Conservation (phyloP, 2,113 vertebrate genomes). For the Podocnemis expansa region DNA sequence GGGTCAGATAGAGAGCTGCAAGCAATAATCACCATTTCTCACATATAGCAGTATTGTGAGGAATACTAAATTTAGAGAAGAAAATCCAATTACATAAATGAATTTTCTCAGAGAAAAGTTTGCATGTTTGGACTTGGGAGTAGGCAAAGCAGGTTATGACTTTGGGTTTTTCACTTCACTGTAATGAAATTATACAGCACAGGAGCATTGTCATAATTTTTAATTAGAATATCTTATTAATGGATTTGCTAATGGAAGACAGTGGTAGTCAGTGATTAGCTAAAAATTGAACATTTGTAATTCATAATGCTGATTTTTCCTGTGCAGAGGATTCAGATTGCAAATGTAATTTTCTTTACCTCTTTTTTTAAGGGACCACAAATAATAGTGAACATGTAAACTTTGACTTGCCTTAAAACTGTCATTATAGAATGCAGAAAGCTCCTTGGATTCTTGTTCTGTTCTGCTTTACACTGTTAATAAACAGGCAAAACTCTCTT, state of each 20-base stretch:
- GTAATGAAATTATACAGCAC: background rate
- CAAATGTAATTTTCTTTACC: background rate
- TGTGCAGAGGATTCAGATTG: background rate
- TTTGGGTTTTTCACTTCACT: background rate
- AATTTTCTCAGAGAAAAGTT: background rate
- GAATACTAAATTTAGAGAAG: background rate
- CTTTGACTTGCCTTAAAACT: background rate
- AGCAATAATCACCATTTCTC: background rate
- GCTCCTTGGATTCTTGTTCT: background rate
- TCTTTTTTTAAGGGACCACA: background rate
- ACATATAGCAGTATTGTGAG: background rate
- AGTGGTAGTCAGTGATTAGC: background rate
- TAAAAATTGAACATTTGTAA: background rate
- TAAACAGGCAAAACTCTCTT: background rate
- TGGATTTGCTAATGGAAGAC: background rate
- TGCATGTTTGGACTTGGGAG: background rate
- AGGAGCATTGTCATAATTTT: background rate
- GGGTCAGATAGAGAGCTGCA: background rate
- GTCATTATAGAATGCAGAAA: background rate
- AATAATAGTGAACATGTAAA: fast-evolving
- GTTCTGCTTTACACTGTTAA: background rate
- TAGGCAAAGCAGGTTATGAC: background rate
- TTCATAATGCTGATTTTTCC: background rate
- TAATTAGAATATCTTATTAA: background rate
- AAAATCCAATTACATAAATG: background rate